Evolutionary conservation across 2,888 invertebrate genomes (phyloP).

Genomic region (Onchidella celtica): DNA sequence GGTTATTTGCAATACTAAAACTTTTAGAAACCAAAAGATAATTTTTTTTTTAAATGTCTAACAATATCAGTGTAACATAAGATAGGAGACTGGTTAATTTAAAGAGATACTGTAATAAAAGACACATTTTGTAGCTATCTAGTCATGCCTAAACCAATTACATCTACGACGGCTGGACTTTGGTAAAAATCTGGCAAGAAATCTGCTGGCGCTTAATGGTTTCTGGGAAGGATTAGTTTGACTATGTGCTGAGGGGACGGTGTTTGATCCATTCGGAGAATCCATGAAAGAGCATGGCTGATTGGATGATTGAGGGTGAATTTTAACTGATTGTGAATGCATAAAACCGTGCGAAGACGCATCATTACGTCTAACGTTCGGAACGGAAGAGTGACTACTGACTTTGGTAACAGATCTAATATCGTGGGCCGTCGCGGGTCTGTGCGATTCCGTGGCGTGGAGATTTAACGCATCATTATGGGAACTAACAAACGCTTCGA

Average conservation of each 20-base stretch:
- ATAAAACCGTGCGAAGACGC: background rate
- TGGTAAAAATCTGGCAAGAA: slow-evolving; percentile 35
- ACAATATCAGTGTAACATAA: too few relatives aligned
- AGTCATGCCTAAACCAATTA: slow-evolving; percentile 30
- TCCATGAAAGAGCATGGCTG: slow-evolving; percentile 28
- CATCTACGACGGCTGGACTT: slow-evolving; percentile 12
- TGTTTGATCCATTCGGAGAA: background rate
- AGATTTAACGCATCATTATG: slow-evolving; percentile 44
- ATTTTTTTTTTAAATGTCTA: too few relatives aligned
- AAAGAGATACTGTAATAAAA: too few relatives aligned
- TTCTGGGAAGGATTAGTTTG: background rate
- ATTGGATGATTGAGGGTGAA: slow-evolving; percentile 6
- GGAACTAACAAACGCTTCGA: slow-evolving; percentile 39
- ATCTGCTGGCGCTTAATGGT: slow-evolving; percentile 20
- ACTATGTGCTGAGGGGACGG: background rate
- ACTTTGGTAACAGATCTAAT: background rate
- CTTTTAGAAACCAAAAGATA: too few relatives aligned
- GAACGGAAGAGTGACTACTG: background rate
- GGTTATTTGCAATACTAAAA: too few relatives aligned
- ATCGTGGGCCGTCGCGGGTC: background rate
- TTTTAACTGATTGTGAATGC: slow-evolving; percentile 23
- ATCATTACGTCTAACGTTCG: background rate
- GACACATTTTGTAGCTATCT: background rate
- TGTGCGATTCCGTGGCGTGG: background rate
- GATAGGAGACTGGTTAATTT: too few relatives aligned